phyloP scores from a whole-genome alignment of 2,797 vertebrate species.

The Poecilia velifera region DNA sequence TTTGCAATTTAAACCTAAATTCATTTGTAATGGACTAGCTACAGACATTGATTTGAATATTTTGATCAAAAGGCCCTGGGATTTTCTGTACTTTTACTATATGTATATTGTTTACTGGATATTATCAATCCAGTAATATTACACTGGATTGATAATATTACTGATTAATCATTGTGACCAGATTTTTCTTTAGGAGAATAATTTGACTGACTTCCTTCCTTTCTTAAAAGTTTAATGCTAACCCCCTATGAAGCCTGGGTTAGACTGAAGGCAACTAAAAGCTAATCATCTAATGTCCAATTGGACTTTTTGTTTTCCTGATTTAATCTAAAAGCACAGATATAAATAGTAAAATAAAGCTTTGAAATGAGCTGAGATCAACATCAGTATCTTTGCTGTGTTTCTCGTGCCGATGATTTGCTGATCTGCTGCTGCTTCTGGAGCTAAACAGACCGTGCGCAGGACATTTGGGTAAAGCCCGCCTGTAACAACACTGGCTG shows the following conservation, averaged over 20 bases:
- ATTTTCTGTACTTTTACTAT: neutral
- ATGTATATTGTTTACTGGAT: neutral
- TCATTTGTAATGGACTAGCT: neutral
- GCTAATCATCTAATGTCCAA: neutral
- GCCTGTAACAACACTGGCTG: conserved; percentile 69
- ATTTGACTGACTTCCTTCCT: neutral
- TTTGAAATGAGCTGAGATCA: neutral
- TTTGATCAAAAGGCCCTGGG: neutral
- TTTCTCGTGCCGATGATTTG: conserved; percentile 7
- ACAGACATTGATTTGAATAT: neutral
- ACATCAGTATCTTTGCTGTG: neutral
- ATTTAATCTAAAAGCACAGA: neutral
- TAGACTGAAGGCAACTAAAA: neutral
- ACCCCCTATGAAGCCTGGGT: neutral
- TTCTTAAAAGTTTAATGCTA: neutral
- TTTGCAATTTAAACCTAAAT: neutral
- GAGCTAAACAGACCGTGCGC: conserved; percentile 72
- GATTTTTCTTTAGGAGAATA: neutral
- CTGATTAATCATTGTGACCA: neutral
- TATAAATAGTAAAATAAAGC: neutral
- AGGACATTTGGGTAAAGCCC: conserved; percentile 77
- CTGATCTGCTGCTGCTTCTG: conserved; percentile 11
- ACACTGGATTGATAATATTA: neutral
- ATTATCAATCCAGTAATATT: neutral
- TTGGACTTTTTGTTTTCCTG: neutral